Evolutionary conservation across 2,113 vertebrate species (phyloP).

Genomic region (Platichthys stellatus): DNA sequence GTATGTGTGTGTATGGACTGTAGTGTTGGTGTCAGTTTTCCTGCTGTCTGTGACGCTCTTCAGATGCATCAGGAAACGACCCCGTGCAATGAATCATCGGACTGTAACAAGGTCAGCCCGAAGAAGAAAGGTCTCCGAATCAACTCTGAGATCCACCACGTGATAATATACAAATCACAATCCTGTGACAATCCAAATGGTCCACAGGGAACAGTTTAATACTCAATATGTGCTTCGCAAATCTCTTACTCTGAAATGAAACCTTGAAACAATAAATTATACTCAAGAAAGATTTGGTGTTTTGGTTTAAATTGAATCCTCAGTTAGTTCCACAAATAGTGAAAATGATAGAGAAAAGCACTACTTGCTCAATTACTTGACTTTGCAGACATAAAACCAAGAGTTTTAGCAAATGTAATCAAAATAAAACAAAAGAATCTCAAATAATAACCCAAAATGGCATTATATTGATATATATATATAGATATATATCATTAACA

Average conservation of each 20-base stretch:
- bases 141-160: not conserved
- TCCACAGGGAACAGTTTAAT: no score
- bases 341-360: not conserved
- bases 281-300: not conserved
- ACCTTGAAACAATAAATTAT: not conserved
- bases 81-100: not conserved
- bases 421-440: not conserved
- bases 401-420: no score
- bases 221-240: not conserved
- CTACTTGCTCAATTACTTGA: not conserved
- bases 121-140: not conserved
- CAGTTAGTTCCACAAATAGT: not conserved
- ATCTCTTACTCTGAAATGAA: not conserved
- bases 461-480: no score
- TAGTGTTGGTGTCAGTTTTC: slow-evolving; percentile 25
- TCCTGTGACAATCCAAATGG: not conserved
- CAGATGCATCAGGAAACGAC: not conserved
- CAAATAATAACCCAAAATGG: no score
- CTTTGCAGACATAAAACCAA: no score
- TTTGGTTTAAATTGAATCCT: not conserved
- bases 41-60: slow-evolving; percentile 1
- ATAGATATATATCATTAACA: no score
- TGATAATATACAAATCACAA: not conserved
- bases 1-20: slow-evolving; percentile 14
- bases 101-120: not conserved